These are phyloP conservation scores for Pantala flavescens DNA, from an alignment of 1,140 invertebrate species.

Conservation along the genomic window DNA sequence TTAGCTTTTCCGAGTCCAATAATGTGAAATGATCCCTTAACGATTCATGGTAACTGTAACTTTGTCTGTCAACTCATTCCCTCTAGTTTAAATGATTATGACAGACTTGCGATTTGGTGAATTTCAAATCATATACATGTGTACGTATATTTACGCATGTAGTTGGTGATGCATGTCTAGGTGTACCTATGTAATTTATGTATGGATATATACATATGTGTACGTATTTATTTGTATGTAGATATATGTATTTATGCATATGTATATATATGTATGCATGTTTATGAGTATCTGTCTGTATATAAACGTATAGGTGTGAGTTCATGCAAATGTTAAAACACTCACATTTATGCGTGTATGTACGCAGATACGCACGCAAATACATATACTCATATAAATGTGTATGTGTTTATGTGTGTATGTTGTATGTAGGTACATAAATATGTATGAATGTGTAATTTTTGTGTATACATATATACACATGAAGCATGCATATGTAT, in stretches of 20 bases:
- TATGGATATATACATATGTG: constrained; percentile 1
- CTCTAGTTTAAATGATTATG: no score
- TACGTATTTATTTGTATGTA: neutral
- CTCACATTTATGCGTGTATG: neutral
- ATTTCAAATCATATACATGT: neutral
- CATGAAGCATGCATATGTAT: neutral
- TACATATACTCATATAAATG: no score
- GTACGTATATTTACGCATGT: neutral
- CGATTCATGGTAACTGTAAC: no score
- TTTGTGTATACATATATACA: neutral
- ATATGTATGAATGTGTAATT: no score
- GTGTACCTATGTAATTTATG: neutral
- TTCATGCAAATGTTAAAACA: neutral
- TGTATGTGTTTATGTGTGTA: no score
- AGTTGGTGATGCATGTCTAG: neutral
- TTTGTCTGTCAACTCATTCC: no score
- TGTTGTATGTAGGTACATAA: no score
- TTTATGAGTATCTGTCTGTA: neutral
- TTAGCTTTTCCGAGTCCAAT: no score
- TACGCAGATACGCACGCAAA: no score
- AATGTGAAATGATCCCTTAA: no score
- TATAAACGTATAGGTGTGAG: neutral
- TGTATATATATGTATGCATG: neutral
- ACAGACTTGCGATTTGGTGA: no score
- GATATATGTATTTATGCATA: neutral